Percentiles rank a stretch among this genome's conserved stretches.
These are phyloP conservation scores for Virgularia gustaviana DNA, from an alignment of 92 coral and sea anemone genomes.

Conservation along the genomic window DNA sequence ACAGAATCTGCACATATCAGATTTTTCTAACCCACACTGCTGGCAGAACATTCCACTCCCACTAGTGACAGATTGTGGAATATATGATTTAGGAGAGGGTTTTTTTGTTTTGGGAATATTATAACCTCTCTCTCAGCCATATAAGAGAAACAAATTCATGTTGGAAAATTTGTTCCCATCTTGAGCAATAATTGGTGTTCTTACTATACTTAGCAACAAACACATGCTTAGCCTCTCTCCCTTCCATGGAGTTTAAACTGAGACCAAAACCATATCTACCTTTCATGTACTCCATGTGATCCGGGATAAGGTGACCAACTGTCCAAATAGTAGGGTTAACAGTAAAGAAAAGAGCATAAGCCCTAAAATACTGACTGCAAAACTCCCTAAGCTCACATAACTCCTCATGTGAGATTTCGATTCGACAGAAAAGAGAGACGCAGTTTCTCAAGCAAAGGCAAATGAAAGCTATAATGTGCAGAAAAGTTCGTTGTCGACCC, in stretches of 20 bases:
- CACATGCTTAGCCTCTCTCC: slow-evolving; percentile 14
- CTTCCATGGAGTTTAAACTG: slow-evolving; percentile 17
- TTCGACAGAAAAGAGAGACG: slow-evolving; percentile 5
- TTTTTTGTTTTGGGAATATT: too few species aligned
- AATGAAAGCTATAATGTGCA: too few species aligned
- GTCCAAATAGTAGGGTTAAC: slow-evolving; percentile 7
- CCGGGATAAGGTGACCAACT: background rate
- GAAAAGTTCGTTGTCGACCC: background rate
- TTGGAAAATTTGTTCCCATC: slow-evolving; percentile 10
- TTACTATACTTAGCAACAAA: slow-evolving; percentile 8
- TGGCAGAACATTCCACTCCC: too few species aligned
- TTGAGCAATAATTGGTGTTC: background rate
- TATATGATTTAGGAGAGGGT: too few species aligned
- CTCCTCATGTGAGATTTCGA: slow-evolving; percentile 17
- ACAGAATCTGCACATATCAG: too few species aligned
- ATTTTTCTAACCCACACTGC: too few species aligned
- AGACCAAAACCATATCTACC: background rate
- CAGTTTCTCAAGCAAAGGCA: slow-evolving; percentile 11
- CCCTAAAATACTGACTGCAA: background rate
- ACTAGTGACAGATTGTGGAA: too few species aligned
- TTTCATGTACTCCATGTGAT: background rate
- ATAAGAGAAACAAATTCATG: slow-evolving; percentile 3
- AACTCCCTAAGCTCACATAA: slow-evolving; percentile 1
- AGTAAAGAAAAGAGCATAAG: slow-evolving; percentile 7
- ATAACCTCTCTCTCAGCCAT: slow-evolving; percentile 12